These are phyloP conservation scores for Pleuronectes platessa DNA, from an alignment of 2,113 vertebrate species.

Conservation along the genomic window DNA sequence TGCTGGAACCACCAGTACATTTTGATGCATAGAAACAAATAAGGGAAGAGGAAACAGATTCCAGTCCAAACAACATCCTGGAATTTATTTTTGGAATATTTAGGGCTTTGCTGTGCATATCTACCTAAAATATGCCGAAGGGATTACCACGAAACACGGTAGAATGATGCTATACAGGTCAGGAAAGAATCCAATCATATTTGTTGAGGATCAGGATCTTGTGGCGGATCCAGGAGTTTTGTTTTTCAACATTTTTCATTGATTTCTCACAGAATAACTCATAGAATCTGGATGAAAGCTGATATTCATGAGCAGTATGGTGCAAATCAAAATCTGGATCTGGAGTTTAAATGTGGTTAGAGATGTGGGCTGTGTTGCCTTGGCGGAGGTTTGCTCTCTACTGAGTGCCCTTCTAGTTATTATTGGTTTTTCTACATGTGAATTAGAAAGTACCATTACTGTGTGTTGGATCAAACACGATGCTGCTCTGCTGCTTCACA, in stretches of 20 bases:
- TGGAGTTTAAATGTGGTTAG: too few species aligned
- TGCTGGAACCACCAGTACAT: constrained; percentile 23
- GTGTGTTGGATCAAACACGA: constrained; percentile 12
- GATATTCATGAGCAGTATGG: too few species aligned
- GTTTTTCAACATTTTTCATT: too few species aligned
- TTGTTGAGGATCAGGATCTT: too few species aligned
- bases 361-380: background rate
- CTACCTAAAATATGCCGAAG: background rate
- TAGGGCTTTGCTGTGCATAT: background rate
- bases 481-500: constrained; percentile 25
- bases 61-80: constrained; percentile 16
- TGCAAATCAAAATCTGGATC: too few species aligned
- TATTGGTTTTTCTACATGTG: background rate
- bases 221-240: too few species aligned
- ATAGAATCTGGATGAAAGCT: too few species aligned
- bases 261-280: too few species aligned
- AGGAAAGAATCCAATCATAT: too few species aligned
- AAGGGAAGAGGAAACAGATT: background rate
- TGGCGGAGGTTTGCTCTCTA: background rate
- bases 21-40: background rate
- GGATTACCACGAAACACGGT: too few species aligned
- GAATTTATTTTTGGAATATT: constrained; percentile 18
- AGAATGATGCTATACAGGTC: too few species aligned
- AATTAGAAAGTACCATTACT: background rate
- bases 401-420: background rate